Evolutionary conservation across 2,797 vertebrate genomes (phyloP).

Genomic region (Salarias fasciatus): DNA sequence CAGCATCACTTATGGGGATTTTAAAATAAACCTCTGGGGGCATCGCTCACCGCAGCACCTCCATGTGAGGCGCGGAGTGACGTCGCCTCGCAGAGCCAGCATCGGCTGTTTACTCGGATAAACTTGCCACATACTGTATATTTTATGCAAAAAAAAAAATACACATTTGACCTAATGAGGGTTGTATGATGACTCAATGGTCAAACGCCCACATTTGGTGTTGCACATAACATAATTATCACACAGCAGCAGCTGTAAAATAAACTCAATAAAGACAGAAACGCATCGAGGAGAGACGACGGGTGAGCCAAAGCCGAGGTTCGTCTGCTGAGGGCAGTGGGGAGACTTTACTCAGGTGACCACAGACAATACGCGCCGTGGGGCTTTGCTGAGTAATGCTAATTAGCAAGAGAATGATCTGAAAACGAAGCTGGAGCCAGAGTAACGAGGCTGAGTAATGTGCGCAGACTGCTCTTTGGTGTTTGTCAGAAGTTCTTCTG

Average conservation of each 20-base stretch:
- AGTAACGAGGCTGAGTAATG: slow-evolving; percentile 28
- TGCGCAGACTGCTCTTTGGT: slow-evolving; percentile 29
- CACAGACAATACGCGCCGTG: slow-evolving; percentile 31
- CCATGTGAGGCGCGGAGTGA: slow-evolving; percentile 10
- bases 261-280: too few species aligned
- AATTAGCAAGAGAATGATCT: slow-evolving; percentile 35
- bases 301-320: background rate
- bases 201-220: too few species aligned
- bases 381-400: slow-evolving; percentile 36
- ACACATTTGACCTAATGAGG: too few species aligned
- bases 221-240: too few species aligned
- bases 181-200: too few species aligned
- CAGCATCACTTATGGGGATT: slow-evolving; percentile 52
- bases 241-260: too few species aligned
- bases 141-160: too few species aligned
- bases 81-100: background rate
- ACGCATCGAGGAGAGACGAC: too few species aligned
- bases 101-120: too few species aligned
- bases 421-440: slow-evolving; percentile 24
- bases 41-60: slow-evolving; percentile 43
- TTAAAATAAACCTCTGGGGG: slow-evolving; percentile 54
- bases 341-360: slow-evolving; percentile 32
- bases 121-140: too few species aligned
- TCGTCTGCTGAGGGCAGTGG: too few species aligned
- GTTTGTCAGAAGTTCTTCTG: slow-evolving; percentile 29